Conservation (phyloP, 1,140 invertebrate genomes). For the Vanessa atalanta region DNA sequence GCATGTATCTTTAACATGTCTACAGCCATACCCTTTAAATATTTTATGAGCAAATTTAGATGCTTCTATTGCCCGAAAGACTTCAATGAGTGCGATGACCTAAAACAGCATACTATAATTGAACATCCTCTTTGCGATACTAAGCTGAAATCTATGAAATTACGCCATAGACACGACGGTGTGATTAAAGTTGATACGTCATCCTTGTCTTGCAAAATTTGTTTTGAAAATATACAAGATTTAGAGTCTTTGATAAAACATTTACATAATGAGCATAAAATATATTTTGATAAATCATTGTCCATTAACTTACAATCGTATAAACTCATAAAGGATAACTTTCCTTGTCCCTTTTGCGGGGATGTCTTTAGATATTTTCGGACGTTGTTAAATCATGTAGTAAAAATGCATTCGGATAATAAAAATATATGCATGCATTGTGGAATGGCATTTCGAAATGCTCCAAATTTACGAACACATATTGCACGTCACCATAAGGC, state of each 20-base stretch:
- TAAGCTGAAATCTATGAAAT: slow-evolving; percentile 59
- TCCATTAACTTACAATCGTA: slow-evolving; percentile 56
- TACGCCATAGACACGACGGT: slow-evolving; percentile 61
- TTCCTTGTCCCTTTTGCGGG: slow-evolving; percentile 58
- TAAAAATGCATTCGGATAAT: slow-evolving; percentile 59
- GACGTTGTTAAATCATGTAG: slow-evolving; percentile 58
- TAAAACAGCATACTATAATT: slow-evolving; percentile 53
- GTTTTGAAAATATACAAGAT: slow-evolving; percentile 46
- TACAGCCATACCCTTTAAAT: slow-evolving; percentile 66
- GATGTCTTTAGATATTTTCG: slow-evolving; percentile 60
- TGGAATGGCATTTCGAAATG: slow-evolving; percentile 57
- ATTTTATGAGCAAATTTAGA: slow-evolving; percentile 55
- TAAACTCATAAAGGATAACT: slow-evolving; percentile 61
- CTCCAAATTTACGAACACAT: slow-evolving; percentile 60
- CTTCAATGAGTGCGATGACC: slow-evolving; percentile 61
- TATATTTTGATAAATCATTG: slow-evolving; percentile 56
- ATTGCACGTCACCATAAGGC: slow-evolving; percentile 53
- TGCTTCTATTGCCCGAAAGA: slow-evolving; percentile 69
- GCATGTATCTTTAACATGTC: slow-evolving; percentile 68
- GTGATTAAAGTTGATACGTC: slow-evolving; percentile 63
- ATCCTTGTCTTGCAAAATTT: slow-evolving; percentile 58
- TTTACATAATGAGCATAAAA: slow-evolving; percentile 56
- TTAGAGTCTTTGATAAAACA: slow-evolving; percentile 60
- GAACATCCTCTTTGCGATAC: slow-evolving; percentile 66
- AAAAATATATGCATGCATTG: slow-evolving; percentile 68